Percentiles rank a stretch among this genome's conserved stretches.
Conservation (phyloP, 2,888 invertebrate genomes). For the Dasypolia templi region DNA sequence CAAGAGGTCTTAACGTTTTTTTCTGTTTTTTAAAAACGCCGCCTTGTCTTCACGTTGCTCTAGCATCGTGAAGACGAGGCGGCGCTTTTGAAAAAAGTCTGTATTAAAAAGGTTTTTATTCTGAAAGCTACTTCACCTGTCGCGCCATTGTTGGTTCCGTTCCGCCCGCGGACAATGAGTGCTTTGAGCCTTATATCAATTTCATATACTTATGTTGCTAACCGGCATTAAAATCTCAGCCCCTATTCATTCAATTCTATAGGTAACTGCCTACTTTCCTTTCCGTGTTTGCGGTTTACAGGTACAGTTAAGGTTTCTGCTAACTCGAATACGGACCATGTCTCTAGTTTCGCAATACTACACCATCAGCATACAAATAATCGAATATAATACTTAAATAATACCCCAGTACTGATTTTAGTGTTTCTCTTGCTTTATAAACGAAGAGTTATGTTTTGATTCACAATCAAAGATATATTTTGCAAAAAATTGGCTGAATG, state of each 20-base stretch:
- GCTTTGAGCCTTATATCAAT: constrained; percentile 30
- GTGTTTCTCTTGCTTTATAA: no score
- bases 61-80: no score
- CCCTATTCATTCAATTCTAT: background rate
- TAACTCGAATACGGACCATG: background rate
- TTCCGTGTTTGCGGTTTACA: constrained; percentile 25
- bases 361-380: no score
- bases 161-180: constrained; percentile 39
- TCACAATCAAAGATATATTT: no score
- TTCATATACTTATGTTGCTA: constrained; percentile 23
- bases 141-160: constrained; percentile 58
- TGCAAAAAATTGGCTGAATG: no score
- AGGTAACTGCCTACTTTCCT: constrained; percentile 19
- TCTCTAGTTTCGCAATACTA: background rate
- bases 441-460: no score
- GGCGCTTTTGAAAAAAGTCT: no score
- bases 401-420: no score
- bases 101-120: constrained; percentile 65
- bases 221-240: constrained; percentile 12
- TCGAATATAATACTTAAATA: no score
- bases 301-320: background rate
- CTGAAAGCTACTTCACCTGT: constrained; percentile 64
- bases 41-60: constrained; percentile 4
- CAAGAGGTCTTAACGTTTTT: constrained; percentile 28
- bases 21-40: constrained; percentile 27